Base-by-base conservation (phyloP, 2,797 vertebrate genomes). In the Falco biarmicus region DNA sequence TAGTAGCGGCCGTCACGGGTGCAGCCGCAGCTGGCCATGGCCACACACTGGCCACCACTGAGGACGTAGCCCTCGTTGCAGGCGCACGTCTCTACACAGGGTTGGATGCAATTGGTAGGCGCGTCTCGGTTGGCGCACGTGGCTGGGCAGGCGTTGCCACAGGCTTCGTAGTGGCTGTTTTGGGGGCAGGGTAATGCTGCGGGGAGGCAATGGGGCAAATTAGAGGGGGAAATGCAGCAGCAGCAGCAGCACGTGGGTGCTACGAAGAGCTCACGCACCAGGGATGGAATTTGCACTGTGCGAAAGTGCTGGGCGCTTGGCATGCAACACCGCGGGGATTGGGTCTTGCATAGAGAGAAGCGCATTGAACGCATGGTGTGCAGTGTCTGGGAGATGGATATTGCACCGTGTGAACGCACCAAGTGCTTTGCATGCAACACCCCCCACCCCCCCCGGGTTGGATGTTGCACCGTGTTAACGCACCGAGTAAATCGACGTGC, bases 151-250 rank as follows among this genome's bases (percentile, higher is more conserved):
- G 98, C 97, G 0, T 75, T 98, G 45, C 98, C 96, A 5, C 99
- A 99, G 5, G 92, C 60, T 43, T 98, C 97, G 3, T 99, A 99
- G 96, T 98, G 96, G 95, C 99, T 99, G 97, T 99, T 96, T 32
- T 94, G 94, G 0, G 98, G 98, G 81, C 99, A 99, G 76, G 91
- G 92, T 84, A 99, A 95, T 16, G 15, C 43, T 43, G 43, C 15
- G 43, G 43, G 43, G 43, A 43, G 43, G 43, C 15, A 43, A 43
- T 17, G 43, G 43, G 43, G 43, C 15, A 7, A 17, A 16, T 43
- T 15, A 43, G 43, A 43, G 43, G 43, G 16, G 43, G 43, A 43
- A 16, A 43, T 15, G 39, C 39, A 39, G 43, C 43, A 43, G 43
- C 43, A 43, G 43, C 15, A 43, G 43, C 43, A 43, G 43, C 43